Percentiles rank a stretch among this genome's conserved stretches.
Conservation (phyloP, 2,888 invertebrate species). For the Hermodice carunculata region DNA sequence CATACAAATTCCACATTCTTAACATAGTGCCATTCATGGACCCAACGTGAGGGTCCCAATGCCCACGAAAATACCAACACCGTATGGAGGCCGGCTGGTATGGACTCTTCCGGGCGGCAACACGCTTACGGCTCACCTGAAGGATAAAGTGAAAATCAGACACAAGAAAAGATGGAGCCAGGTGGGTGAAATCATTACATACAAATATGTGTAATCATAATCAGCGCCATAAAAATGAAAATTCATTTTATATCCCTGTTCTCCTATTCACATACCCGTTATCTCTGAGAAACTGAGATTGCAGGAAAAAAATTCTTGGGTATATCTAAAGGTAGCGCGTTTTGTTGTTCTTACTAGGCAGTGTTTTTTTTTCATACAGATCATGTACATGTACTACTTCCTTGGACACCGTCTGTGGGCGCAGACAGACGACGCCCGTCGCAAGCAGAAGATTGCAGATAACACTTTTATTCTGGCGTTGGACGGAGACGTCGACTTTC, state of each 20-base stretch:
- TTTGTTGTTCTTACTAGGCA: neutral
- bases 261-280: too few relatives aligned
- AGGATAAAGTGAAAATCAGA: slow-evolving; percentile 96
- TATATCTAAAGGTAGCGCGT: neutral
- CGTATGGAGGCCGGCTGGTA: slow-evolving; percentile 94
- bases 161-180: slow-evolving; percentile 99
- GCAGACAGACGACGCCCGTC: neutral
- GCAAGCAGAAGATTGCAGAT: slow-evolving; percentile 76
- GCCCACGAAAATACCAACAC: slow-evolving; percentile 92
- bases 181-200: slow-evolving; percentile 46
- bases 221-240: neutral
- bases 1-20: neutral
- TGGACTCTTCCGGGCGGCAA: slow-evolving; percentile 99
- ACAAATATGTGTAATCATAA: neutral
- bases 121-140: slow-evolving; percentile 95
- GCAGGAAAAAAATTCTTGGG: too few relatives aligned
- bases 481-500: slow-evolving; percentile 98
- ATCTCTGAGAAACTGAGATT: too few relatives aligned
- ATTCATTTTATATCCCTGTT: too few relatives aligned
- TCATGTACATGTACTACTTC: slow-evolving; percentile 99
- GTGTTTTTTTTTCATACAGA: too few relatives aligned
- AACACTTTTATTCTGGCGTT: slow-evolving; percentile 95
- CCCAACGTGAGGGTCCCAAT: slow-evolving; percentile 13
- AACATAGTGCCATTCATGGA: slow-evolving; percentile 1
- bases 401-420: slow-evolving; percentile 85